Conservation (phyloP, 1,140 invertebrate species). For the Drosophila rufa region DNA sequence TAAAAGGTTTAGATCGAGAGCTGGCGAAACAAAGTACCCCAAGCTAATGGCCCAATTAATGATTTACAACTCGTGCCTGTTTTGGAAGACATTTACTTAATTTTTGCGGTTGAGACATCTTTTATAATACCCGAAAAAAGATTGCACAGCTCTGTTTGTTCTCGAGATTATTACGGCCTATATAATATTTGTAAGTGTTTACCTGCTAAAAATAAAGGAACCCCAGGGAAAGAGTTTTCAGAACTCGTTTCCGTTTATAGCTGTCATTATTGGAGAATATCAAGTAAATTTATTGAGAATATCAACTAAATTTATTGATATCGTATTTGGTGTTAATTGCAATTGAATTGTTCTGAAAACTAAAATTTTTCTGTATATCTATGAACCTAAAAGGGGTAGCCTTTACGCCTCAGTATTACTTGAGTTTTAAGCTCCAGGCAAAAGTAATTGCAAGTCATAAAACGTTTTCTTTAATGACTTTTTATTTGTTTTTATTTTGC, state of each 20-base stretch:
- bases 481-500: slow-evolving; percentile 1
- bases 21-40: background rate
- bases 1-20: slow-evolving; percentile 7
- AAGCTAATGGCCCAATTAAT: slow-evolving; percentile 25
- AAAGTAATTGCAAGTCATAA: slow-evolving; percentile 19
- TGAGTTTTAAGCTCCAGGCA: slow-evolving; percentile 7
- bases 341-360: background rate
- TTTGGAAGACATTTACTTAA: slow-evolving; percentile 13
- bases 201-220: background rate
- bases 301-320: background rate
- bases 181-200: background rate
- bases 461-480: slow-evolving; percentile 40
- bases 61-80: slow-evolving; percentile 27
- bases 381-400: background rate
- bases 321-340: background rate
- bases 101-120: slow-evolving; percentile 2
- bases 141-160: background rate
- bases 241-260: background rate
- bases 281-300: background rate
- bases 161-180: background rate
- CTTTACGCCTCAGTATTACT: background rate
- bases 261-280: background rate
- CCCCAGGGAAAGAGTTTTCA: background rate
- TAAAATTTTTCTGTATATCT: background rate
- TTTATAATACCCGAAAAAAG: background rate